phyloP scores from a whole-genome alignment of 2,888 invertebrate genomes.

The Campoplex nolae region DNA sequence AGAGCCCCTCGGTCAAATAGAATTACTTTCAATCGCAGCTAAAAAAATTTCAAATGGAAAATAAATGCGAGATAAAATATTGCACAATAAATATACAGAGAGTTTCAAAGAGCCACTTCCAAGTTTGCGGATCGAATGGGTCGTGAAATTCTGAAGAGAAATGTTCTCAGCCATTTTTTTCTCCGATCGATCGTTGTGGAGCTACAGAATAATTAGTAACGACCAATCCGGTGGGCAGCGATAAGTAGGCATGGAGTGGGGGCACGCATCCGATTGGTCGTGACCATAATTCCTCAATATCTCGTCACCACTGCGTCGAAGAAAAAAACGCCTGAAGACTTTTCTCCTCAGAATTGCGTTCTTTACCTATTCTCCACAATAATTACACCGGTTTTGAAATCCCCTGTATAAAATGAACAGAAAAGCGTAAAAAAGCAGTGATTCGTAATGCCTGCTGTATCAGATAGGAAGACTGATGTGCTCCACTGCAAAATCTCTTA shows the following conservation, averaged over 20 bases:
- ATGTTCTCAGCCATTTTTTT: background rate
- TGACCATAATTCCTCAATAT: too few species aligned
- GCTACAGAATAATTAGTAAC: background rate
- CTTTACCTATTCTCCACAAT: background rate
- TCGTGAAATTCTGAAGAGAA: conserved; percentile 11
- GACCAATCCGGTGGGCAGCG: background rate
- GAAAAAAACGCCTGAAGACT: background rate
- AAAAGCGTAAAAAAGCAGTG: conserved; percentile 10
- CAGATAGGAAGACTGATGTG: conserved; percentile 18
- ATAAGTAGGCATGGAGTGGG: too few species aligned
- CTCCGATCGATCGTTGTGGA: background rate
- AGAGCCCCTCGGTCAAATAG: conserved; percentile 65
- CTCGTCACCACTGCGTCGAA: too few species aligned
- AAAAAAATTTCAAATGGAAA: background rate
- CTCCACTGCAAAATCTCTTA: conserved; percentile 31
- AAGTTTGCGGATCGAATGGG: background rate
- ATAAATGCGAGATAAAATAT: background rate
- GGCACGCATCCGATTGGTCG: too few species aligned
- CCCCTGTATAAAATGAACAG: background rate
- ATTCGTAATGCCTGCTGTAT: conserved; percentile 41
- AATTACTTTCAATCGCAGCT: conserved; percentile 65
- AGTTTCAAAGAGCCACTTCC: background rate
- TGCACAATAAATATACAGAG: conserved; percentile 1
- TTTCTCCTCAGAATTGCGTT: background rate
- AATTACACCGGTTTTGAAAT: background rate